Conservation (phyloP, 2,113 vertebrate species). For the Prinia subflava region DNA sequence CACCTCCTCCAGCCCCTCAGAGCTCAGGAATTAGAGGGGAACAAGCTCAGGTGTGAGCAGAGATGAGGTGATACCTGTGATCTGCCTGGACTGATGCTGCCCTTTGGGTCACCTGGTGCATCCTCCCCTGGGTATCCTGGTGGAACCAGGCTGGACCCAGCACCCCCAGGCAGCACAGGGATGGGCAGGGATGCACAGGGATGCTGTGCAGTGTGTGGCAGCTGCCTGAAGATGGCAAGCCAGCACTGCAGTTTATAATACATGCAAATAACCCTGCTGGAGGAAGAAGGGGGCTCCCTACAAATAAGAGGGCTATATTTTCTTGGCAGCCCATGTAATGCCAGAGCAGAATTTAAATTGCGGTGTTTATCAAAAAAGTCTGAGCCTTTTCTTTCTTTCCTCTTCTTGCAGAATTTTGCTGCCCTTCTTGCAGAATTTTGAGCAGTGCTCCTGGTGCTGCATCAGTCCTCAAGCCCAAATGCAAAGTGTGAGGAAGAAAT, state of each 20-base stretch:
- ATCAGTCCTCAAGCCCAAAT: slow-evolving; percentile 25
- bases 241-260: slow-evolving; percentile 53
- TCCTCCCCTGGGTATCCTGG: neutral
- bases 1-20: neutral
- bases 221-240: slow-evolving; percentile 71
- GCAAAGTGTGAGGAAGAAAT: slow-evolving; percentile 59
- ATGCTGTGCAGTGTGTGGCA: slow-evolving; percentile 45
- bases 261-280: slow-evolving; percentile 6
- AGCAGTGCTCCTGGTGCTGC: neutral
- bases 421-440: neutral
- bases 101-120: neutral
- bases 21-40: neutral
- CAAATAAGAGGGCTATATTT: slow-evolving; percentile 23
- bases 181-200: neutral
- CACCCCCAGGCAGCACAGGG: neutral
- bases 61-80: neutral
- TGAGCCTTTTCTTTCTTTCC: neutral
- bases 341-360: slow-evolving; percentile 47
- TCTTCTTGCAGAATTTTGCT: too few relatives aligned
- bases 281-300: slow-evolving; percentile 29
- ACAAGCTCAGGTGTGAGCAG: neutral
- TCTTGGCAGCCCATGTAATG: slow-evolving; percentile 3
- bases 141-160: neutral
- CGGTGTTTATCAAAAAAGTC: neutral
- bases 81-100: neutral